These are phyloP conservation scores for Aphaenogaster floridana DNA, from an alignment of 1,140 invertebrate species.

Conservation along the genomic window DNA sequence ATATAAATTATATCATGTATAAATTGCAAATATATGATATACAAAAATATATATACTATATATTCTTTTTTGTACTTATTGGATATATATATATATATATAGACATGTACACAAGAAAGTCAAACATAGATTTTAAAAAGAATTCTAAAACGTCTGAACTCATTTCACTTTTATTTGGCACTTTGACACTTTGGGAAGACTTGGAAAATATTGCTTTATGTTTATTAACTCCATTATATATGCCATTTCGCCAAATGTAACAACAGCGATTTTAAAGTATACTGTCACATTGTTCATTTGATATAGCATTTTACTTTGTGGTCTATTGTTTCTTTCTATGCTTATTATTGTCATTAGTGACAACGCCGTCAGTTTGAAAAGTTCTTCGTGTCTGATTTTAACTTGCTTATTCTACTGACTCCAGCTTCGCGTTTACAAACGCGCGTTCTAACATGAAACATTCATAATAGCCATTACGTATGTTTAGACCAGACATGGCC, in stretches of 20 bases:
- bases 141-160: neutral
- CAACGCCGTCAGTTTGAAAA: constrained; percentile 28
- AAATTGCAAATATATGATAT: neutral
- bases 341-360: constrained; percentile 7
- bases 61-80: neutral
- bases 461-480: neutral
- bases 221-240: constrained; percentile 7
- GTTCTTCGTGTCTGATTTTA: constrained; percentile 9
- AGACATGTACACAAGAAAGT: neutral
- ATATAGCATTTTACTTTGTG: neutral
- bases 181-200: neutral
- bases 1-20: neutral
- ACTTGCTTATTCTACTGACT: constrained; percentile 13
- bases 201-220: neutral
- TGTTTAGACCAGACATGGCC: neutral
- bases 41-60: neutral
- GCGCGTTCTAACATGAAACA: constrained; percentile 2
- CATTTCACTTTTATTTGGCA: neutral
- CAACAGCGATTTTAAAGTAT: constrained; percentile 15
- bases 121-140: neutral
- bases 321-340: constrained; percentile 31
- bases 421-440: constrained; percentile 14
- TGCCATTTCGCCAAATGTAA: neutral
- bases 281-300: constrained; percentile 28
- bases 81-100: neutral